Base-by-base conservation (phyloP, 2,113 vertebrate species). In the Lophochroa leadbeateri region DNA sequence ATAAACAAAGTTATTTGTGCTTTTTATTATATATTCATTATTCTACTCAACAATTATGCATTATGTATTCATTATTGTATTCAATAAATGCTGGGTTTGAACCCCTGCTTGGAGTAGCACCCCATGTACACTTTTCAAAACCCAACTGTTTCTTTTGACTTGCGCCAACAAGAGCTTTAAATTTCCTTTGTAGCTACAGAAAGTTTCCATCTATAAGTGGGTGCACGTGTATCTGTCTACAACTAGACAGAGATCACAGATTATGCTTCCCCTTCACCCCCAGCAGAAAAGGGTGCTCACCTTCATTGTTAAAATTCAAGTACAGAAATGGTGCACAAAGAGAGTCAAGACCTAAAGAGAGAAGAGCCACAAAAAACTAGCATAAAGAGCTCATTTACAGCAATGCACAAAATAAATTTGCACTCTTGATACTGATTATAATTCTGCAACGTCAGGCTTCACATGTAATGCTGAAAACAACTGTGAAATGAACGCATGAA, bases 301-400 rank as follows among this genome's bases (percentile, higher is more conserved):
- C 99, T 98, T 99, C 99, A 74, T 99, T 99, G 97, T 99, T 99
- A 97, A 99, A 99, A 97, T 99, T 99, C 97, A 99, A 98, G 96
- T 99, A 99, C 8, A 99, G 97, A 93, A 99, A 99, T 0, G 99
- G 99, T 49, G 99, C 99, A 97, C 99, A 99, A 37, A 99, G 98
- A 10, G 99, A 99, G 96, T 99, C 99, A 96, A 99, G 98, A 96
- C 99, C 99, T 99, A 90, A 89, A 69, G n/a, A 74, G 95, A 41
- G 5, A 81, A 90, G 57, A 95, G 18, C 11, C 72, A 49, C 37
- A 44, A 92, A 60, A 61, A 91, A 81, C 47, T 0, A 3, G 20
- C 57, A 67, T 31, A 41, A 71, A 88, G 20, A 86, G 10, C 35
- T 83, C 2, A 53, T 74, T 94, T 53, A 52, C 27, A 86, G 29